These are phyloP conservation scores for Morinoia aosen DNA, from an alignment of 2,888 invertebrate species.

Conservation along the genomic window DNA sequence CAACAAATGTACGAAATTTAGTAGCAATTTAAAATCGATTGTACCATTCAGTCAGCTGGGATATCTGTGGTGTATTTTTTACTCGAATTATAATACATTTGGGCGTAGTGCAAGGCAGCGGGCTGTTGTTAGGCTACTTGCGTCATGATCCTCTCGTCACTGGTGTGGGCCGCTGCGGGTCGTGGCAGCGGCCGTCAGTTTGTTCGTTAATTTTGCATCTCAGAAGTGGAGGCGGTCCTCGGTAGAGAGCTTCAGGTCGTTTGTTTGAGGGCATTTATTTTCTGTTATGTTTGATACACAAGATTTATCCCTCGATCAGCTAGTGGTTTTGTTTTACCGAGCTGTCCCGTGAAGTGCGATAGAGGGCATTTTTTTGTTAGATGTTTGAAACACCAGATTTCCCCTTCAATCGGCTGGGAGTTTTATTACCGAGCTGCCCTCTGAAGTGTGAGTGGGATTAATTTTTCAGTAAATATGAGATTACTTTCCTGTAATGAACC, in stretches of 20 bases:
- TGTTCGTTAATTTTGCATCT: background rate
- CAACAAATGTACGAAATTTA: too few relatives aligned
- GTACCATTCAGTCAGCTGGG: too few relatives aligned
- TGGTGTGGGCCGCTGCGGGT: too few relatives aligned
- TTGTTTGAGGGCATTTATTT: background rate
- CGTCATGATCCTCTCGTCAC: background rate
- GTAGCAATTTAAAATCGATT: too few relatives aligned
- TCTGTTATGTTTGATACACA: background rate
- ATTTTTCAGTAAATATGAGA: background rate
- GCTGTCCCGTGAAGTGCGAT: too few relatives aligned
- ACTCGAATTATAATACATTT: background rate
- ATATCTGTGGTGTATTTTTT: background rate
- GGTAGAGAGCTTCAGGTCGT: background rate
- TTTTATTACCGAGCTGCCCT: background rate
- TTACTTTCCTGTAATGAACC: background rate
- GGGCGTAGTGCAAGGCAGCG: background rate
- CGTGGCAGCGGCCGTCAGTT: too few relatives aligned
- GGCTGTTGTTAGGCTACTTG: background rate
- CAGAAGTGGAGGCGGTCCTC: background rate
- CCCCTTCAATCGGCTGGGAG: background rate
- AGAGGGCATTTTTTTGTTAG: background rate
- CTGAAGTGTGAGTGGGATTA: background rate
- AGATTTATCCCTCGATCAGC: background rate
- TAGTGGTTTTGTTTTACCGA: background rate
- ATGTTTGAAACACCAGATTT: background rate